These are phyloP conservation scores for Apocheima hispidaria DNA, from an alignment of 2,888 invertebrate genomes.

Conservation along the genomic window DNA sequence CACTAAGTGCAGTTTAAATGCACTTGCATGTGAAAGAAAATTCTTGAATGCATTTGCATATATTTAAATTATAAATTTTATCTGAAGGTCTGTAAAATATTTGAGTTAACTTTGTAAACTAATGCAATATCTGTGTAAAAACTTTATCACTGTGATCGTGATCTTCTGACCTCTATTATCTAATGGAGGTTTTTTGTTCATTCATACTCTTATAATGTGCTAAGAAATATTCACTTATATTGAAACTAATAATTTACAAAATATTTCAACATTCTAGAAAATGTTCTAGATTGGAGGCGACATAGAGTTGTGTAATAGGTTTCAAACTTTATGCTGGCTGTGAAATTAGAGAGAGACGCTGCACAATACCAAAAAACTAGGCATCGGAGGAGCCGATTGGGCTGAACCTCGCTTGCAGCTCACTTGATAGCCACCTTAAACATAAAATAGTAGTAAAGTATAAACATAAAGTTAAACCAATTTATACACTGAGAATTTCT, in stretches of 20 bases:
- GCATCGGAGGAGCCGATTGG: too few species aligned
- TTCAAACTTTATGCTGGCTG: too few species aligned
- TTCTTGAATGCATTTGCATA: not conserved
- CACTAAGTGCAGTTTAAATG: not conserved
- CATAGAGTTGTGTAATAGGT: not conserved
- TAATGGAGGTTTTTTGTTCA: not conserved
- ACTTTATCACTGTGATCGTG: conserved; percentile 10
- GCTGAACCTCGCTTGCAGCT: too few species aligned
- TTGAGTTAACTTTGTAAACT: not conserved
- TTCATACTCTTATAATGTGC: not conserved
- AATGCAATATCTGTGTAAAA: conserved; percentile 3
- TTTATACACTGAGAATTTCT: too few species aligned
- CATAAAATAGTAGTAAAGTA: too few species aligned
- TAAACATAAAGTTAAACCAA: too few species aligned
- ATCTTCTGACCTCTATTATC: conserved; percentile 16
- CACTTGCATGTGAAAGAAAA: not conserved
- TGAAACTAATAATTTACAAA: too few species aligned
- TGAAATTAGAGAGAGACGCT: too few species aligned
- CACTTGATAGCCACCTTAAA: not conserved
- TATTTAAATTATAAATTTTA: not conserved
- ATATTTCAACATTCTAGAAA: too few species aligned
- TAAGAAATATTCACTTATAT: not conserved
- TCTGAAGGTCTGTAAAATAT: not conserved
- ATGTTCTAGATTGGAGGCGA: too few species aligned
- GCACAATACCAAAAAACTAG: too few species aligned